These are phyloP conservation scores for Papilio polyxenes DNA, from an alignment of 1,140 invertebrate species.

Conservation along the genomic window DNA sequence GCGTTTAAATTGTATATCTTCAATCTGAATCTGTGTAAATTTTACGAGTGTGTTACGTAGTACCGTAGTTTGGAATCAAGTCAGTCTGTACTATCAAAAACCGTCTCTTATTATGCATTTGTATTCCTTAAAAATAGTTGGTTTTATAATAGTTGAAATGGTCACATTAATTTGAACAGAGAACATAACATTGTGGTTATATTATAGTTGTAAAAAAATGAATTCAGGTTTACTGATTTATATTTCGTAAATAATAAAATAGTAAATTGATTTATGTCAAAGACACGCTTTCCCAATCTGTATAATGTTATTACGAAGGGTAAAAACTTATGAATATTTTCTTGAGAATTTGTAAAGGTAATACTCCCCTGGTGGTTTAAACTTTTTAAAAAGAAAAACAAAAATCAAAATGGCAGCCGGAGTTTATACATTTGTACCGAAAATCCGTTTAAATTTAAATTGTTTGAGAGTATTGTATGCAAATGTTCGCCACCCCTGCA, in stretches of 20 bases:
- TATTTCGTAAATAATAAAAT: neutral
- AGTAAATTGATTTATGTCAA: neutral
- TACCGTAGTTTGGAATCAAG: too few relatives aligned
- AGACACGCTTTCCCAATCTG: neutral
- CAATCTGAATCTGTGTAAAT: too few relatives aligned
- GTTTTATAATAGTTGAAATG: too few relatives aligned
- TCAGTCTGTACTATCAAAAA: too few relatives aligned
- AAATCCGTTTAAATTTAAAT: slow-evolving; percentile 40
- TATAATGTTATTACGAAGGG: slow-evolving; percentile 20
- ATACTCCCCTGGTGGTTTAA: slow-evolving; percentile 27
- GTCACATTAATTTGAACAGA: too few relatives aligned
- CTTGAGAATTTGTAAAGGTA: slow-evolving; percentile 21
- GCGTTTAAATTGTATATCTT: too few relatives aligned
- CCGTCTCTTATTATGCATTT: too few relatives aligned
- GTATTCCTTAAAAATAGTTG: too few relatives aligned
- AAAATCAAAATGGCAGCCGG: slow-evolving; percentile 33
- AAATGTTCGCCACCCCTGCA: slow-evolving; percentile 34
- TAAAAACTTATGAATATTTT: slow-evolving; percentile 28
- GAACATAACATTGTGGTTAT: too few relatives aligned
- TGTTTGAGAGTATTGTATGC: slow-evolving; percentile 35
- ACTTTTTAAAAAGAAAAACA: slow-evolving; percentile 32
- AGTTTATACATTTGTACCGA: slow-evolving; percentile 36
- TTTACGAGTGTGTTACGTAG: too few relatives aligned
- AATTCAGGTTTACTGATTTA: neutral
- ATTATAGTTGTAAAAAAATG: too few relatives aligned